phyloP scores from a whole-genome alignment of 2,888 invertebrate species.

The Nomada ferruginata region DNA sequence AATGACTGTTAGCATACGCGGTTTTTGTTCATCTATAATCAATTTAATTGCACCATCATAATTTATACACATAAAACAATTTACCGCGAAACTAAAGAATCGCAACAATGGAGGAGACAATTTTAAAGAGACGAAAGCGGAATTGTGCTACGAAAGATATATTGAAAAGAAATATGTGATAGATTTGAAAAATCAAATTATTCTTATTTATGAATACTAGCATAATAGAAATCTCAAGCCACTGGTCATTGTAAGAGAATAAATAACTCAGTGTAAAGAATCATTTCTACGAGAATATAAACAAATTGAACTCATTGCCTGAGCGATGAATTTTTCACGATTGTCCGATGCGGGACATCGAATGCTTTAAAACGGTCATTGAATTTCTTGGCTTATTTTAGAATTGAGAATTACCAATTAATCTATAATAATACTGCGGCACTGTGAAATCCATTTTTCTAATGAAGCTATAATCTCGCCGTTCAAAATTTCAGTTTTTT shows the following conservation, averaged over 20 bases:
- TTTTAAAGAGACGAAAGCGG: not conserved
- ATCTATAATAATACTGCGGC: not conserved
- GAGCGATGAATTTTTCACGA: slow-evolving; percentile 32
- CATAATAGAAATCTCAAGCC: slow-evolving; percentile 40
- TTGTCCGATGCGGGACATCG: slow-evolving; percentile 9
- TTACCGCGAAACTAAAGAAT: not conserved
- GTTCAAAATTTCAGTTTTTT: slow-evolving; percentile 48
- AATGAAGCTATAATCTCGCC: slow-evolving; percentile 16
- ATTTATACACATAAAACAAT: slow-evolving; percentile 17
- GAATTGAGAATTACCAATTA: slow-evolving; percentile 11
- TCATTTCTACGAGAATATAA: slow-evolving; percentile 30
- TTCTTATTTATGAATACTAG: slow-evolving; percentile 62
- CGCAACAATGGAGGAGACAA: slow-evolving; percentile 2
- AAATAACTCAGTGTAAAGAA: slow-evolving; percentile 31
- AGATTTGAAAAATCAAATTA: slow-evolving; percentile 61
- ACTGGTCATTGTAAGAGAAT: slow-evolving; percentile 15
- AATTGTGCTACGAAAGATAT: slow-evolving; percentile 27
- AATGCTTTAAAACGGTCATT: slow-evolving; percentile 2
- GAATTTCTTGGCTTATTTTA: slow-evolving; percentile 35
- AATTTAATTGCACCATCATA: not conserved
- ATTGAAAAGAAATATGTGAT: slow-evolving; percentile 34
- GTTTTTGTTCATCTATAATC: slow-evolving; percentile 26
- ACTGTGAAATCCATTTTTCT: slow-evolving; percentile 31
- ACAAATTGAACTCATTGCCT: slow-evolving; percentile 26
- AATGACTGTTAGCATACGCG: not conserved